A percentile compares a stretch with the other conserved stretches of the same genome.
phyloP scores from a whole-genome alignment of 1,140 invertebrate species.

The Hyphantria cunea region DNA sequence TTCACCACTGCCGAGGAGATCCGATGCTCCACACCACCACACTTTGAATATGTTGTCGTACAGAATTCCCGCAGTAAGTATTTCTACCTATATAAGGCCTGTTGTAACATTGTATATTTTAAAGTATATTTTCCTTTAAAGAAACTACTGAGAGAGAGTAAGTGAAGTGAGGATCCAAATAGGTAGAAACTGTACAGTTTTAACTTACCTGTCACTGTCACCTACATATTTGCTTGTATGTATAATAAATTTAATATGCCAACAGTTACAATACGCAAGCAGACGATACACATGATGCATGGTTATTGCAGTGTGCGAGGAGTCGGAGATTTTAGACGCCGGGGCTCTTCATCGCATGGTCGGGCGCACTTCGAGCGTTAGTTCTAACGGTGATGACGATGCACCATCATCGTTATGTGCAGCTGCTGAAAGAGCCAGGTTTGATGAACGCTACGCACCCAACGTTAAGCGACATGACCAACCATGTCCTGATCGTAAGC shows the following conservation, averaged over 20 bases:
- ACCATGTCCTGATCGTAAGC: constrained; percentile 54
- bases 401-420: constrained; percentile 36
- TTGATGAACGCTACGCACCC: constrained; percentile 58
- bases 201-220: not conserved
- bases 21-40: constrained; percentile 56
- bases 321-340: constrained; percentile 55
- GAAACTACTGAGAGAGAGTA: too few species aligned
- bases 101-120: not conserved
- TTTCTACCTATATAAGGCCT: not conserved
- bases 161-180: too few species aligned
- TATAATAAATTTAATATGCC: not conserved
- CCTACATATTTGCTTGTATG: not conserved
- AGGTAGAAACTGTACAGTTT: too few species aligned
- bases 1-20: constrained; percentile 51
- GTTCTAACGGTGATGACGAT: constrained; percentile 31
- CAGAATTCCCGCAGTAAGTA: constrained; percentile 61
- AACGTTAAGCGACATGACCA: constrained; percentile 45
- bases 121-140: too few species aligned
- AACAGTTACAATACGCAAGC: constrained; percentile 7
- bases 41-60: constrained; percentile 61
- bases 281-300: not conserved
- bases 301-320: constrained; percentile 52
- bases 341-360: constrained; percentile 54
- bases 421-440: constrained; percentile 52
- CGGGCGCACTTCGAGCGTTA: constrained; percentile 30